Conservation (phyloP, 2,888 invertebrate genomes). For the Ferdinandea cuprea region DNA sequence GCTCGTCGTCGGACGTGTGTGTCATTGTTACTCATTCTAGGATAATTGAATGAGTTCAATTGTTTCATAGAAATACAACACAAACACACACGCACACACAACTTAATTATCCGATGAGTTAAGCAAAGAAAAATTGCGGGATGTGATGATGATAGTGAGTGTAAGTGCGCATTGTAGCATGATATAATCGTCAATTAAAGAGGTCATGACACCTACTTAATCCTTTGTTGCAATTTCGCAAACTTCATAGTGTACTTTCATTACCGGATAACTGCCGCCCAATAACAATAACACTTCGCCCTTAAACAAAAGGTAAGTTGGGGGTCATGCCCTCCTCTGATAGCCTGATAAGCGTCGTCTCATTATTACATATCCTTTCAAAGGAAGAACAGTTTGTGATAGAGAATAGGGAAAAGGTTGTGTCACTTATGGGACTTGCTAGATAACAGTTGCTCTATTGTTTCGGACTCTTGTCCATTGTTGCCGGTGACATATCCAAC, state of each 20-base stretch:
- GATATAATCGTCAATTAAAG: conserved; percentile 48
- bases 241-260: conserved; percentile 23
- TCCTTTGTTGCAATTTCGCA: conserved; percentile 30
- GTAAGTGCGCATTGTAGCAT: conserved; percentile 18
- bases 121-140: conserved; percentile 48
- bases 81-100: too few relatives aligned
- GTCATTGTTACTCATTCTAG: conserved; percentile 62
- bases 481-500: conserved; percentile 53
- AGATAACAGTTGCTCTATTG: conserved; percentile 54
- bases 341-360: conserved; percentile 38
- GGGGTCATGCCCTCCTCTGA: conserved; percentile 17
- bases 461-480: conserved; percentile 39
- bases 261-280: conserved; percentile 37
- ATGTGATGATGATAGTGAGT: conserved; percentile 13
- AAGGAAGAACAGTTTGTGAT: conserved; percentile 14
- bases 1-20: conserved; percentile 8
- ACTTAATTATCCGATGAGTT: conserved; percentile 42
- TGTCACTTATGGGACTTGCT: conserved; percentile 48
- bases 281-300: conserved; percentile 49
- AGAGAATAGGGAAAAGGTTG: conserved; percentile 20
- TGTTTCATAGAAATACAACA: conserved; percentile 43
- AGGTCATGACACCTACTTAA: conserved; percentile 21
- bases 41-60: conserved; percentile 69
- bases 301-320: conserved; percentile 55
- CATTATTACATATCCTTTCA: conserved; percentile 22